Evolutionary conservation across 2,888 invertebrate genomes (phyloP).

Genomic region (Euclidia mi): DNA sequence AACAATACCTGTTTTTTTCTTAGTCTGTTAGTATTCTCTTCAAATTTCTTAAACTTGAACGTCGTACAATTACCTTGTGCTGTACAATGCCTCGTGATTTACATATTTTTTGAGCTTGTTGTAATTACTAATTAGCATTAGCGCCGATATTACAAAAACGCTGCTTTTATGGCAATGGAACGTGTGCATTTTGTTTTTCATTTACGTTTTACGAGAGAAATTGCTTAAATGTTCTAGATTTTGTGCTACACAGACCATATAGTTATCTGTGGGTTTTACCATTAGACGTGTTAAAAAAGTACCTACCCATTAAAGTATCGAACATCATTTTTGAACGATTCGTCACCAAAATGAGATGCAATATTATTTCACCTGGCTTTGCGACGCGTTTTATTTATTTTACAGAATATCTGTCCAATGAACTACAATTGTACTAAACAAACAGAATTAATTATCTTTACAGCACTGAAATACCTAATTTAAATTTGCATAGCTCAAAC

Average conservation of each 20-base stretch:
- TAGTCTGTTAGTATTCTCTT: too few relatives aligned
- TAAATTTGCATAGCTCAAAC: slow-evolving; percentile 41
- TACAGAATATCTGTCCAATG: slow-evolving; percentile 8
- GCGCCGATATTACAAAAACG: too few relatives aligned
- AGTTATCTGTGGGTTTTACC: too few relatives aligned
- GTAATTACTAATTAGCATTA: background rate
- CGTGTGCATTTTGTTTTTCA: too few relatives aligned
- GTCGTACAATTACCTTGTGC: slow-evolving; percentile 7
- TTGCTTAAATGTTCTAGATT: too few relatives aligned
- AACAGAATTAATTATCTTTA: slow-evolving; percentile 45
- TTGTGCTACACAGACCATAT: too few relatives aligned
- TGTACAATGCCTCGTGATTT: slow-evolving; percentile 7
- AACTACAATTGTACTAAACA: slow-evolving; percentile 33
- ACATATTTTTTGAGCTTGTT: slow-evolving; percentile 7
- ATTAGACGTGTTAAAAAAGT: too few relatives aligned
- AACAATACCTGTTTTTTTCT: background rate
- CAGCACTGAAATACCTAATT: slow-evolving; percentile 20
- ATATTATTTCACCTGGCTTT: background rate
- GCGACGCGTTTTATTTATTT: background rate
- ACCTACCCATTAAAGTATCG: too few relatives aligned
- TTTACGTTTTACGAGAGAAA: too few relatives aligned
- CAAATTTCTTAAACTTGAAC: slow-evolving; percentile 2
- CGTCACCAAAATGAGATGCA: too few relatives aligned
- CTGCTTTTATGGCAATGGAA: background rate
- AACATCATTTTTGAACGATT: too few relatives aligned